These are phyloP conservation scores for Myotis yumanensis DNA, from an alignment of 2,113 vertebrate species.

Conservation along the genomic window DNA sequence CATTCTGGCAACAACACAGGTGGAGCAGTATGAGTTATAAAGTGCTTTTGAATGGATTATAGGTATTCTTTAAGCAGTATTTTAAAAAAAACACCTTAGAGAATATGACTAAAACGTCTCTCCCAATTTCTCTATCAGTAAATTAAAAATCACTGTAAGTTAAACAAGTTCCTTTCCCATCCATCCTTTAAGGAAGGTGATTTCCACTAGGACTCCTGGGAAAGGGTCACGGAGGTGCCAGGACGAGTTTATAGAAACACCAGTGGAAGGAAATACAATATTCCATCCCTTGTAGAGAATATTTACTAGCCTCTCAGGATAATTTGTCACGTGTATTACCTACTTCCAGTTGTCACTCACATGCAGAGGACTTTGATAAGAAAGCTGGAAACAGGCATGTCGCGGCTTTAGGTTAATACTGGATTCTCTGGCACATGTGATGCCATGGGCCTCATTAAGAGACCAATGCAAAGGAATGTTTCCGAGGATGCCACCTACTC, in stretches of 20 bases:
- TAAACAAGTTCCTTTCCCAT: conserved; percentile 34
- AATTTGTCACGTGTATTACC: not conserved
- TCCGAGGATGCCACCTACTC: not conserved
- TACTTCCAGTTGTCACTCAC: not conserved
- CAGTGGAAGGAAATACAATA: not conserved
- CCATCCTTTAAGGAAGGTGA: not conserved
- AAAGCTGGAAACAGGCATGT: not conserved
- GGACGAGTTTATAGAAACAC: not conserved
- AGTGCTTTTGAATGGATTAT: conserved; percentile 51
- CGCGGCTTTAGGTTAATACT: not conserved
- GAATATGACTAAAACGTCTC: conserved; percentile 39
- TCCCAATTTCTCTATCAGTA: conserved; percentile 19
- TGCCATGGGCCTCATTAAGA: not conserved
- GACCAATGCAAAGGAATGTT: not conserved
- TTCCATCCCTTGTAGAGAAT: not conserved
- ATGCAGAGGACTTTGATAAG: not conserved
- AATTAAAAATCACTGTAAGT: conserved; percentile 37
- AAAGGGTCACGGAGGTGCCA: not conserved
- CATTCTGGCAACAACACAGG: not conserved
- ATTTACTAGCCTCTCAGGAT: not conserved
- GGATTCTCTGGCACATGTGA: not conserved
- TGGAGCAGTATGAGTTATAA: not conserved
- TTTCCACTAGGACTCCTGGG: not conserved
- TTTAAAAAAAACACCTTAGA: conserved; percentile 35
- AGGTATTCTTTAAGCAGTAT: conserved; percentile 41